Conservation (phyloP, 2,888 invertebrate species). For the Girardia tigrina region DNA sequence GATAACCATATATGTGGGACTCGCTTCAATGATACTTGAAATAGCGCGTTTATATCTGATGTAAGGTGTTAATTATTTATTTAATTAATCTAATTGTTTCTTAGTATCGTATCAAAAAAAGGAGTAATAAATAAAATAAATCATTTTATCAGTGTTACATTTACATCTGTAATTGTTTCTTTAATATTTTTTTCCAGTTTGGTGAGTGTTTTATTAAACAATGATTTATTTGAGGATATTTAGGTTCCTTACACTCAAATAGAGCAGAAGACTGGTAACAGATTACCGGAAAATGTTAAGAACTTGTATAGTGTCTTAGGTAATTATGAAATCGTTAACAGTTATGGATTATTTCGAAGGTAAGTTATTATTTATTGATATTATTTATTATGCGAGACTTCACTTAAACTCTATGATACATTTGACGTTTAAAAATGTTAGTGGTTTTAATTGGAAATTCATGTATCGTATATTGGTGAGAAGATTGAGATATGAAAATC, state of each 20-base stretch:
- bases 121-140: neutral
- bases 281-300: neutral
- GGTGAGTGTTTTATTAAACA: neutral
- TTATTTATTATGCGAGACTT: neutral
- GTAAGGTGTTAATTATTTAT: neutral
- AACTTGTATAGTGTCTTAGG: neutral
- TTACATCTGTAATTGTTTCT: neutral
- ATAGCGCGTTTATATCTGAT: neutral
- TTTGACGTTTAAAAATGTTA: too few species aligned
- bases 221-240: too few species aligned
- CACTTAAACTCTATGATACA: too few species aligned
- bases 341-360: neutral
- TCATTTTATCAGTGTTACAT: neutral
- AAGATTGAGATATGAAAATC: too few species aligned
- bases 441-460: too few species aligned
- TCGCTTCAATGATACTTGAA: neutral
- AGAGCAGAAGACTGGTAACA: neutral
- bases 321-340: neutral
- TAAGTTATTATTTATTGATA: neutral
- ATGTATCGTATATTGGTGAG: too few species aligned
- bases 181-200: neutral
- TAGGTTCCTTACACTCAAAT: neutral
- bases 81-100: neutral
- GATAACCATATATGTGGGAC: neutral
- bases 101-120: neutral